Percentiles rank a stretch among this genome's conserved stretches.
These are phyloP conservation scores for Iselma pallidipennis DNA, from an alignment of 2,888 invertebrate genomes.

Conservation along the genomic window DNA sequence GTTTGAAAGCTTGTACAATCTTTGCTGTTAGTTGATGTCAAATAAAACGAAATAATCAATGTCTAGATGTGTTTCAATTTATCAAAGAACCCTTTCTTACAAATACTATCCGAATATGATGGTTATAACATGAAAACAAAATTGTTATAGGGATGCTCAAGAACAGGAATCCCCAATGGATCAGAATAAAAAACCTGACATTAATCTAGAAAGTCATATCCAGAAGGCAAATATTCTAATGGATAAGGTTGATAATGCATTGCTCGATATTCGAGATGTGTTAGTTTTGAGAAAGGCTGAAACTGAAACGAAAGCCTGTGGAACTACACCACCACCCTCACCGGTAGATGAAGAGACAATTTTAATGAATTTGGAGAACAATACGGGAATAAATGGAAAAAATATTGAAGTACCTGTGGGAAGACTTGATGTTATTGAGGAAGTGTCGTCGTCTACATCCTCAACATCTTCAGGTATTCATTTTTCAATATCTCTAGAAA, in stretches of 20 bases:
- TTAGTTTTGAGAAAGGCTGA: not conserved
- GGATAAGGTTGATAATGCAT: constrained; percentile 36
- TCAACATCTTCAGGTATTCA: no score
- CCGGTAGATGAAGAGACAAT: not conserved
- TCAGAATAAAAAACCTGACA: constrained; percentile 20
- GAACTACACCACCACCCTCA: not conserved
- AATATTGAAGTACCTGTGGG: no score
- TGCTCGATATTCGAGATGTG: constrained; percentile 36
- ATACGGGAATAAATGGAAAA: no score
- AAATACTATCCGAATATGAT: not conserved
- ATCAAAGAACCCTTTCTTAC: not conserved
- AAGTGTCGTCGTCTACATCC: no score
- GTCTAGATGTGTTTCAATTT: constrained; percentile 31
- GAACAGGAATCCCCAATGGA: not conserved
- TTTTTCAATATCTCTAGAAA: not conserved
- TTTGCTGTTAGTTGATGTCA: constrained; percentile 54
- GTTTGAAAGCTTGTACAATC: constrained; percentile 54
- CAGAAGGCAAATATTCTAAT: constrained; percentile 40
- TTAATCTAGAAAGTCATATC: constrained; percentile 31
- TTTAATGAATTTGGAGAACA: no score
- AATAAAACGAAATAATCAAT: constrained; percentile 48
- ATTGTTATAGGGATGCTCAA: not conserved
- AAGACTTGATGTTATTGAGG: no score
- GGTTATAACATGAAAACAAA: not conserved
- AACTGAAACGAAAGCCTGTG: not conserved